Conservation (phyloP, 2,888 invertebrate species). For the Caradrina clavipalpis region DNA sequence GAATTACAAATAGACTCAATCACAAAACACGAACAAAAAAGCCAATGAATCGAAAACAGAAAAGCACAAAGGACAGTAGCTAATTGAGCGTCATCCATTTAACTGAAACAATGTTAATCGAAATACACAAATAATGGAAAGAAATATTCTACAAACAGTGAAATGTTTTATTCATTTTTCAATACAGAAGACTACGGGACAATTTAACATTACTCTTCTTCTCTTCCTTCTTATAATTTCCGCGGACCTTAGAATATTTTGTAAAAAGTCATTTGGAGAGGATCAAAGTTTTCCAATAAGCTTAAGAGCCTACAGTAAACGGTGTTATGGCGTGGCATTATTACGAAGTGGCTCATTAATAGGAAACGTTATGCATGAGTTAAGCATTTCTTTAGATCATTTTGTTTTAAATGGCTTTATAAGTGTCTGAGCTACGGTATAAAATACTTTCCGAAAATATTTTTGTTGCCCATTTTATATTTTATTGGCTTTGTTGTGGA, state of each 20-base stretch:
- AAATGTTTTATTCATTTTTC: slow-evolving; percentile 38
- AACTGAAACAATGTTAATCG: slow-evolving; percentile 42
- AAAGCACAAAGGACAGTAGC: slow-evolving; percentile 32
- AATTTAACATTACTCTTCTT: slow-evolving; percentile 41
- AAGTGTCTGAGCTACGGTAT: slow-evolving; percentile 18
- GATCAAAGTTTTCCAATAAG: slow-evolving; percentile 66
- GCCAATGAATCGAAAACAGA: slow-evolving; percentile 21
- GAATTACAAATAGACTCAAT: slow-evolving; percentile 20
- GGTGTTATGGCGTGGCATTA: slow-evolving; percentile 41
- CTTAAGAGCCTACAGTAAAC: slow-evolving; percentile 56
- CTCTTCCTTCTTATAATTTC: slow-evolving; percentile 47
- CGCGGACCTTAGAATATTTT: slow-evolving; percentile 44
- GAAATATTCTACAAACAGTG: slow-evolving; percentile 24
- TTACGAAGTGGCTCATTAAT: slow-evolving; percentile 51
- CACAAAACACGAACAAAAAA: slow-evolving; percentile 26
- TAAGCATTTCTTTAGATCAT: slow-evolving; percentile 43
- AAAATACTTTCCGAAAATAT: slow-evolving; percentile 2
- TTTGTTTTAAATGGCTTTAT: slow-evolving; percentile 51
- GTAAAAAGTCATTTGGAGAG: slow-evolving; percentile 51
- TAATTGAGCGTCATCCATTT: slow-evolving; percentile 39
- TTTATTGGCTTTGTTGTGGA: neutral
- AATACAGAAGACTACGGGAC: slow-evolving; percentile 8
- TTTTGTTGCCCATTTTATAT: slow-evolving; percentile 1
- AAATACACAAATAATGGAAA: slow-evolving; percentile 25
- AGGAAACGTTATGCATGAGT: slow-evolving; percentile 47